Evolutionary conservation across 2,888 invertebrate species (phyloP).

Genomic region (Stenodera caucasica): DNA sequence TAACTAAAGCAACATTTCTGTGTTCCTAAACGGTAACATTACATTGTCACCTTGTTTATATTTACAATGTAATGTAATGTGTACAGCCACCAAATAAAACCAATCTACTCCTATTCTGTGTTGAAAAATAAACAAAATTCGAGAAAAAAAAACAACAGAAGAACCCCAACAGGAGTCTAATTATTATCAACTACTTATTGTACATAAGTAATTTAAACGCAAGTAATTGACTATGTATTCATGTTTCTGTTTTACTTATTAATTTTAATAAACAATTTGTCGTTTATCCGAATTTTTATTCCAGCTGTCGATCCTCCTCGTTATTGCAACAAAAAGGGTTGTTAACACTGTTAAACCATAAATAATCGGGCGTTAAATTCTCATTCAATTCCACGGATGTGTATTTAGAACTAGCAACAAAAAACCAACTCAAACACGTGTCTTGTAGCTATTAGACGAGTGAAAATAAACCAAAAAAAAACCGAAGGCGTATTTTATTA

Average conservation of each 20-base stretch:
- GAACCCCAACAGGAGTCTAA: constrained; percentile 44
- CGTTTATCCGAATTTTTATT: constrained; percentile 46
- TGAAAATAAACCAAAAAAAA: no score
- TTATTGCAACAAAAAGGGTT: constrained; percentile 40
- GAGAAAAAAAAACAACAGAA: neutral
- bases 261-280: constrained; percentile 59
- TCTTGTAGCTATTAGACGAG: no score
- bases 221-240: constrained; percentile 54
- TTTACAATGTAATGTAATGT: constrained; percentile 48
- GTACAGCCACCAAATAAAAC: constrained; percentile 39
- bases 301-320: no score
- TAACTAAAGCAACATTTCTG: constrained; percentile 37
- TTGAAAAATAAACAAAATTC: neutral
- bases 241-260: constrained; percentile 59
- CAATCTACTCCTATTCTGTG: constrained; percentile 42
- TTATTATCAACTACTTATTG: constrained; percentile 48
- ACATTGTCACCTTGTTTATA: constrained; percentile 51
- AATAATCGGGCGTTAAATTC: constrained; percentile 26
- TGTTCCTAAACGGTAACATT: constrained; percentile 52
- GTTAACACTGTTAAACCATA: constrained; percentile 29
- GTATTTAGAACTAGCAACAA: constrained; percentile 1
- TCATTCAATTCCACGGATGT: constrained; percentile 14
- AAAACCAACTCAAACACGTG: neutral
- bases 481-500: constrained; percentile 8
- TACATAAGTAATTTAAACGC: constrained; percentile 54